Evolutionary conservation across 2,888 invertebrate genomes (phyloP).

Genomic region (Hydriomena furcata): DNA sequence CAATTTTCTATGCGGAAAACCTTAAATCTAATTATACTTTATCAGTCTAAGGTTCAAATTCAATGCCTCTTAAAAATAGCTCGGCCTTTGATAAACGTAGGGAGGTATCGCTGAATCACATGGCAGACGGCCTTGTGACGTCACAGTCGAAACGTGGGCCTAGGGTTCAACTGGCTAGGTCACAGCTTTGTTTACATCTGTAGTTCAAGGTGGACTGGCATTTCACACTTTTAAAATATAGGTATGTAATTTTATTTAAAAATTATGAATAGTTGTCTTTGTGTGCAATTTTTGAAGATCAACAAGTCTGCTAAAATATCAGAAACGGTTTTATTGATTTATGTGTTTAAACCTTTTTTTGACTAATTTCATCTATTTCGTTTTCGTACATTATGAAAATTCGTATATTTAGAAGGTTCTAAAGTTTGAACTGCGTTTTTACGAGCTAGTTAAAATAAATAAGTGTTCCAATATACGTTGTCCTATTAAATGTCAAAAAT

Average conservation of each 20-base stretch:
- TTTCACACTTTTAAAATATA: conserved; percentile 7
- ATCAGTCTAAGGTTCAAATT: conserved; percentile 17
- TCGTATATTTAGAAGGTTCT: no score
- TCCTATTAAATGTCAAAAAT: no score
- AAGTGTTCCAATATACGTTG: no score
- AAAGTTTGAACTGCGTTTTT: no score
- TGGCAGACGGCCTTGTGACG: conserved; percentile 28
- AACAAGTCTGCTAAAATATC: no score
- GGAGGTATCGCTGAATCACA: conserved; percentile 11
- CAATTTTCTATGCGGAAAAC: neutral
- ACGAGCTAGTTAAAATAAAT: no score
- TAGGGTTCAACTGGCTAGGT: conserved; percentile 32
- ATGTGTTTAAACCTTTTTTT: no score
- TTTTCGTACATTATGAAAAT: no score
- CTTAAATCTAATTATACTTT: neutral
- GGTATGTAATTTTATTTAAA: neutral
- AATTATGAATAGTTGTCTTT: no score
- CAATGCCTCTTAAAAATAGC: conserved; percentile 17
- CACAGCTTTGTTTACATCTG: conserved; percentile 36
- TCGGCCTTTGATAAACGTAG: conserved; percentile 9
- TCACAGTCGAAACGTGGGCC: conserved; percentile 25
- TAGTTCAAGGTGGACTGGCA: conserved; percentile 29
- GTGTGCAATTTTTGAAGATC: no score
- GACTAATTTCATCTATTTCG: no score
- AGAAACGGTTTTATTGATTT: no score